Evolutionary conservation across 2,888 invertebrate species (phyloP).

Genomic region (Phymatocera aterrima): DNA sequence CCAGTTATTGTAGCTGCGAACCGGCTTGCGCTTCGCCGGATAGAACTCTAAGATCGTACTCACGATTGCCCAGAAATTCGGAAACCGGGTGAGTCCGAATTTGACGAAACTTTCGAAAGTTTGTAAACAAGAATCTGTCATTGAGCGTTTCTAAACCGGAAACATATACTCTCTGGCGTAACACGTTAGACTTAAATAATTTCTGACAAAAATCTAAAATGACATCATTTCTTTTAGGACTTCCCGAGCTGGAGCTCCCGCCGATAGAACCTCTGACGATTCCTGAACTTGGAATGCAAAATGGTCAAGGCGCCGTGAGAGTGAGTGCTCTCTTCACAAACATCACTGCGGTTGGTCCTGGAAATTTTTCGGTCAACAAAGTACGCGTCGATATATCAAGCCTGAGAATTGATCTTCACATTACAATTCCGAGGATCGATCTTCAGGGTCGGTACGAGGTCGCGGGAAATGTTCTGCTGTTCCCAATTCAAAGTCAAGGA

Average conservation of each 20-base stretch:
- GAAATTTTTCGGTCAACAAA: slow-evolving; percentile 84
- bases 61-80: background rate
- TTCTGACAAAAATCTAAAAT: background rate
- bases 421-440: slow-evolving; percentile 82
- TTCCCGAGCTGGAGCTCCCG: slow-evolving; percentile 84
- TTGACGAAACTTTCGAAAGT: slow-evolving; percentile 19
- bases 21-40: background rate
- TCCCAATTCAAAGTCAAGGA: slow-evolving; percentile 87
- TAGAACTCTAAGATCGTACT: background rate
- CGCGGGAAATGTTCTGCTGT: slow-evolving; percentile 85
- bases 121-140: background rate
- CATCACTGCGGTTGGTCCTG: slow-evolving; percentile 86
- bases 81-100: background rate
- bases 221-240: slow-evolving; percentile 74
- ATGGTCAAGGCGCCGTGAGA: slow-evolving; percentile 85
- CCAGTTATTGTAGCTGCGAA: background rate
- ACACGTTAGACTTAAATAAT: background rate
- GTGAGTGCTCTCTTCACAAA: slow-evolving; percentile 85
- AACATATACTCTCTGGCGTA: background rate
- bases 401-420: slow-evolving; percentile 67
- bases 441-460: slow-evolving; percentile 87
- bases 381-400: slow-evolving; percentile 73
- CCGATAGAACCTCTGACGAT: slow-evolving; percentile 86
- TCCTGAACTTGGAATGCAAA: slow-evolving; percentile 85
- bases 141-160: background rate